phyloP scores from a whole-genome alignment of 2,797 vertebrate species.

The Euthynnus affinis region DNA sequence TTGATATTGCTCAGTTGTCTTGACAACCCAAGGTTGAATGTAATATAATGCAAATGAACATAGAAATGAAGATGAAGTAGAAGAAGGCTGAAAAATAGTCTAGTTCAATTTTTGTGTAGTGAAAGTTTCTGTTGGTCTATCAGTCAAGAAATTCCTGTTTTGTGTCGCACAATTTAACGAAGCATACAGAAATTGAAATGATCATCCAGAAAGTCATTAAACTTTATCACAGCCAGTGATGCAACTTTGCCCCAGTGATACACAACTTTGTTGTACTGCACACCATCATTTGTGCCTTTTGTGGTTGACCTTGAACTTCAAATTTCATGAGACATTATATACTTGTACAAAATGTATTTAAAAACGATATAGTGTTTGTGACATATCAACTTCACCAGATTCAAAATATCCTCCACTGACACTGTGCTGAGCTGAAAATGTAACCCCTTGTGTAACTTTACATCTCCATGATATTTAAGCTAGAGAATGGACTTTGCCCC shows the following conservation, averaged over 20 bases:
- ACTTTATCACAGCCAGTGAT: constrained; percentile 10
- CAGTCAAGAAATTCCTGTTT: neutral
- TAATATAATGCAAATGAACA: neutral
- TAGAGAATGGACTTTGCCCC: constrained; percentile 63
- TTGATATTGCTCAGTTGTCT: neutral
- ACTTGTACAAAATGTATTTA: no score
- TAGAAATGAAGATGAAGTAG: neutral
- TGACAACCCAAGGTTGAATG: neutral
- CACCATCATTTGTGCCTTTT: neutral
- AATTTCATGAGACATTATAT: neutral
- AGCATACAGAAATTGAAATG: neutral
- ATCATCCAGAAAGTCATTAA: constrained; percentile 7
- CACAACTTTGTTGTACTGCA: neutral
- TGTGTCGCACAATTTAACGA: no score
- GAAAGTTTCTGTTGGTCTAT: neutral
- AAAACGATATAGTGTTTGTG: neutral
- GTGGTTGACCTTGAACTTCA: neutral
- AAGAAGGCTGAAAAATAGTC: neutral
- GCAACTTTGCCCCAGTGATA: neutral
- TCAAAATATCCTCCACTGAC: constrained; percentile 31
- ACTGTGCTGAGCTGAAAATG: constrained; percentile 21
- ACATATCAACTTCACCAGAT: neutral
- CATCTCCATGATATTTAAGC: constrained; percentile 62
- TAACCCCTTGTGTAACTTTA: constrained; percentile 52
- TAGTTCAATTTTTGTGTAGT: neutral